phyloP scores from a whole-genome alignment of 2,797 vertebrate genomes.

The Cheirogaleus major region DNA sequence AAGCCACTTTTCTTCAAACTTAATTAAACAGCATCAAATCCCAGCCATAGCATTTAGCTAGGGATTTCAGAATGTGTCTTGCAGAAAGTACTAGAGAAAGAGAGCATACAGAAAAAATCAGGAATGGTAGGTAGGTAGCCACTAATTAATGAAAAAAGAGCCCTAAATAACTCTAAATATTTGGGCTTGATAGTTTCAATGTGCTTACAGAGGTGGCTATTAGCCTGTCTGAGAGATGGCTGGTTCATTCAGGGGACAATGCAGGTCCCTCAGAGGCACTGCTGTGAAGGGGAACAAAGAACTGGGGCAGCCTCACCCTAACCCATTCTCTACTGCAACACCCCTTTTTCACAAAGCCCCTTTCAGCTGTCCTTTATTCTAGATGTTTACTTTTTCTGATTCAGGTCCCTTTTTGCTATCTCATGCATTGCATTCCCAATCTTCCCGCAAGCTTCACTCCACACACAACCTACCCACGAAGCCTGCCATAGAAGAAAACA shows the following conservation, averaged over 20 bases:
- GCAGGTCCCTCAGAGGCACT: slow-evolving; percentile 74
- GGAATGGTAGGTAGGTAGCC: slow-evolving; percentile 19
- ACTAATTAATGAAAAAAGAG: slow-evolving; percentile 77
- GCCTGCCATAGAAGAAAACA: not conserved
- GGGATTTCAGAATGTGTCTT: slow-evolving; percentile 44
- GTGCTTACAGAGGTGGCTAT: slow-evolving; percentile 77
- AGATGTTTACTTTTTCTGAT: slow-evolving; percentile 83
- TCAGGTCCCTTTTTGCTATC: slow-evolving; percentile 78
- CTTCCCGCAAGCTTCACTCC: slow-evolving; percentile 51
- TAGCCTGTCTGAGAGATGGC: slow-evolving; percentile 79
- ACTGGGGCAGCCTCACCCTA: slow-evolving; percentile 76
- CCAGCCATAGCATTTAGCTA: slow-evolving; percentile 22
- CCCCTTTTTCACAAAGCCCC: slow-evolving; percentile 82
- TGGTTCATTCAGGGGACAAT: slow-evolving; percentile 81
- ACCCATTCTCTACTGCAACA: slow-evolving; percentile 75
- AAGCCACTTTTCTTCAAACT: slow-evolving; percentile 57
- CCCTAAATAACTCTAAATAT: slow-evolving; percentile 83
- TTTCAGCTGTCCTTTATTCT: slow-evolving; percentile 85
- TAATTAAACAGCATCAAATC: slow-evolving; percentile 47
- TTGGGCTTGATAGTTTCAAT: slow-evolving; percentile 78
- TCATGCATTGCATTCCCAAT: slow-evolving; percentile 55
- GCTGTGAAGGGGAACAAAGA: slow-evolving; percentile 82
- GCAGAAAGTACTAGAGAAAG: slow-evolving; percentile 9
- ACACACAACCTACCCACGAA: slow-evolving; percentile 53
- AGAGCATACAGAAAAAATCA: slow-evolving; percentile 6